Base-by-base conservation (phyloP, 2,888 invertebrate genomes). In the Acanthosepion lycidas region DNA sequence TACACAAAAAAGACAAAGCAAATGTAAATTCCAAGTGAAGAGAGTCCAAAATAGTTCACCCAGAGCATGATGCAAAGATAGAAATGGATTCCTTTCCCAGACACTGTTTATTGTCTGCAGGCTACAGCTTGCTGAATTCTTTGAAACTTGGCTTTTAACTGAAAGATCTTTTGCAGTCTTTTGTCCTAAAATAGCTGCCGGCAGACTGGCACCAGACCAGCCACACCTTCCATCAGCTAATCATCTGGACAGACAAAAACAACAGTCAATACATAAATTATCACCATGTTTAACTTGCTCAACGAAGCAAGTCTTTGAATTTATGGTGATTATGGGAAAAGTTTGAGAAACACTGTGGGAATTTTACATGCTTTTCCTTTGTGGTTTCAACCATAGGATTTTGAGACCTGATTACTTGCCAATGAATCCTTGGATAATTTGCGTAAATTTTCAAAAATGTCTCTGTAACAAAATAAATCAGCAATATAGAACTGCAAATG, bases 131-230 rank as follows among this genome's bases (percentile, higher is more conserved):
- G 78, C 78, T 33, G 18, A 78, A 78, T 78, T 78, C 78, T 78
- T 78, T 78, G 78, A n/a, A 78, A 78, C 15, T 78, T 78, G 78
- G 78, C 8, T 78, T 33, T 59, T 59, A 59, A 23, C 59, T 59
- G 15, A 15, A n/a, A 78, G 78, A 33, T n/a, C 33, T 78, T n/a
- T 78, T 78, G 78, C 78, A 78, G 78, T 78, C 78, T 33, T 78
- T 15, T n/a, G 78, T 78, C 78, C 33, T 15, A 15, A 78, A 78
- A n/a, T 78, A 78, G 78, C 6, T 23, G 59, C 59, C 20, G 59
- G 6, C 78, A 78, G 78, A 78, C 78, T 78, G 78, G 78, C 78
- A 78, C 78, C 78, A 78, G n/a, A n/a, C n/a, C 78, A n/a, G 78
- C 78, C 78, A 78, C 78, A 78, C 78, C 78, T 78, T 78, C n/a